These are phyloP conservation scores for Drosophila mayri DNA, from an alignment of 1,140 invertebrate genomes.

Conservation along the genomic window DNA sequence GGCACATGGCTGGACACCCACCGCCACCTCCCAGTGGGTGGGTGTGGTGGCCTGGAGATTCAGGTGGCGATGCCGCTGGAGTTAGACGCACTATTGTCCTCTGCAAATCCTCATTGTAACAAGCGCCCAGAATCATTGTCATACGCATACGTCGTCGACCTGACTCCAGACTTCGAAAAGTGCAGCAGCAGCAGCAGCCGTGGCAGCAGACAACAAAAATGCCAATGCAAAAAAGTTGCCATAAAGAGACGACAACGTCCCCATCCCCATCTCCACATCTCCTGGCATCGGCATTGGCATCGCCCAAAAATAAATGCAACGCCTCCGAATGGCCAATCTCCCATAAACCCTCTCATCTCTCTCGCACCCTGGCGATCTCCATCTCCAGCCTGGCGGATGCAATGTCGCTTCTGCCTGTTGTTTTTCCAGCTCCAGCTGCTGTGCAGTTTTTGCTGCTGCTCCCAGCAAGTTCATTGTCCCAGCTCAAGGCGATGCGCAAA, in stretches of 20 bases:
- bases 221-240: slow-evolving; percentile 77
- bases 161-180: slow-evolving; percentile 63
- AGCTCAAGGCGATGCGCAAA: slow-evolving; percentile 57
- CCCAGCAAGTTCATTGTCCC: slow-evolving; percentile 64
- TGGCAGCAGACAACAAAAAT: slow-evolving; percentile 34
- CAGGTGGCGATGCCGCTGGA: slow-evolving; percentile 21
- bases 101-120: slow-evolving; percentile 85
- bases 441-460: slow-evolving; percentile 51
- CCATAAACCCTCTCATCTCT: slow-evolving; percentile 46
- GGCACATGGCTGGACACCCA: slow-evolving; percentile 14
- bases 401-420: slow-evolving; percentile 36
- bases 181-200: slow-evolving; percentile 53
- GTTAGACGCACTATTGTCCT: slow-evolving; percentile 85
- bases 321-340: slow-evolving; percentile 44
- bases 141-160: slow-evolving; percentile 78
- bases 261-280: slow-evolving; percentile 45
- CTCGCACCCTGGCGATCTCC: slow-evolving; percentile 40
- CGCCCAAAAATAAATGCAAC: slow-evolving; percentile 81
- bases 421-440: slow-evolving; percentile 34
- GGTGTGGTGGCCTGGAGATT: slow-evolving; percentile 26
- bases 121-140: slow-evolving; percentile 83
- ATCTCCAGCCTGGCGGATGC: slow-evolving; percentile 29
- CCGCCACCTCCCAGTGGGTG: slow-evolving; percentile 42
- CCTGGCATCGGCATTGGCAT: slow-evolving; percentile 59
- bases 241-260: slow-evolving; percentile 67